phyloP scores from a whole-genome alignment of 2,797 vertebrate species.

The Morelia viridis region DNA sequence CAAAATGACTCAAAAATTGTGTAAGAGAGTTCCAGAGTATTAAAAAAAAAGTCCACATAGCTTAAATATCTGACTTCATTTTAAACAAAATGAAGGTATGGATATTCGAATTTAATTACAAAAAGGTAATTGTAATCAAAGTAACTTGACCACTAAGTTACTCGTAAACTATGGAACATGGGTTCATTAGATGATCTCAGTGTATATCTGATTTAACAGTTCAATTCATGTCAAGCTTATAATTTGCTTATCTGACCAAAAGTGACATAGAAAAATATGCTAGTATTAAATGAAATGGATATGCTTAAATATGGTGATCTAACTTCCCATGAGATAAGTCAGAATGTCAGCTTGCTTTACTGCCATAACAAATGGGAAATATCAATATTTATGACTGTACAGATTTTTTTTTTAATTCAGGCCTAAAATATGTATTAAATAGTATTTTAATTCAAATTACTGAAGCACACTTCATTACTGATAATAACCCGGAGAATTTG shows the following conservation, averaged over 20 bases:
- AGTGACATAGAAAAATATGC: neutral
- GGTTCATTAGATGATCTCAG: neutral
- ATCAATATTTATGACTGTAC: neutral
- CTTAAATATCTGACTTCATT: neutral
- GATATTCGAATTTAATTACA: neutral
- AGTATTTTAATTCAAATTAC: slow-evolving; percentile 10
- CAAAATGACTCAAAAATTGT: neutral
- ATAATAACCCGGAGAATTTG: too few relatives aligned
- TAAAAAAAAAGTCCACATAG: neutral
- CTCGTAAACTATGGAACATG: neutral
- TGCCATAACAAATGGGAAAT: neutral
- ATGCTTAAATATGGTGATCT: neutral
- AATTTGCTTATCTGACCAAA: neutral
- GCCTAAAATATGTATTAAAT: neutral
- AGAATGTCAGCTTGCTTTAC: neutral
- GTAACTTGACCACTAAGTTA: too few relatives aligned
- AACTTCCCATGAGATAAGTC: neutral
- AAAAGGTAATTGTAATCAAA: neutral
- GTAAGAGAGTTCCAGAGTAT: neutral
- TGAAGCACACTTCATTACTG: too few relatives aligned
- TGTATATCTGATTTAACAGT: neutral
- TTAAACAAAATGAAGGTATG: neutral
- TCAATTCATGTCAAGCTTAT: neutral
- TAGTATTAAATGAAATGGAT: neutral
- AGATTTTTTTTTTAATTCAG: neutral